Percentiles rank a stretch among this genome's conserved stretches.
These are phyloP conservation scores for Euthynnus affinis DNA, from an alignment of 2,797 vertebrate genomes.

Conservation along the genomic window DNA sequence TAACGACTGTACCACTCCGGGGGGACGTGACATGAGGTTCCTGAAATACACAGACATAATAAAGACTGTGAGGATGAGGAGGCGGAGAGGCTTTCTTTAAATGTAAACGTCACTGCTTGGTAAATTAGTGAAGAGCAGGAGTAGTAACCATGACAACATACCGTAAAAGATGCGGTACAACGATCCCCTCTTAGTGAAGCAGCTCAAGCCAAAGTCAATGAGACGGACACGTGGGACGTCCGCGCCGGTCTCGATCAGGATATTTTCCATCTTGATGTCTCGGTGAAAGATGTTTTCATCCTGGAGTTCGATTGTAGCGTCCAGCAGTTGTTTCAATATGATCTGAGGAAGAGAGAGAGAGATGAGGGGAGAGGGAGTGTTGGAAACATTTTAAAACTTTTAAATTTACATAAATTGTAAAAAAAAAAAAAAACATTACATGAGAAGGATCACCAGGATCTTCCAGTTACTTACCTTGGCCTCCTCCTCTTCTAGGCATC, in stretches of 20 bases:
- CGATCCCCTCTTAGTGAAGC: not conserved
- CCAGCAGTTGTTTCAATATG: conserved; percentile 30
- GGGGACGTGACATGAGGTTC: conserved; percentile 7
- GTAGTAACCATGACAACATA: not conserved
- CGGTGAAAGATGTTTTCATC: conserved; percentile 14
- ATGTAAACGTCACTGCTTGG: no score
- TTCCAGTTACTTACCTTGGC: conserved; percentile 20
- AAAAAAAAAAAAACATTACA: no score
- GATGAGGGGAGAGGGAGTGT: no score
- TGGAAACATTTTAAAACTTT: no score
- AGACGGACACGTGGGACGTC: not conserved
- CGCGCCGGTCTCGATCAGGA: conserved; percentile 14
- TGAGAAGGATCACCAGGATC: no score
- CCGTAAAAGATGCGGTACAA: not conserved
- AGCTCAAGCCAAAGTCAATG: conserved; percentile 53
- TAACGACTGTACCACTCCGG: not conserved
- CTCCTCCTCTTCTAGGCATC: not conserved
- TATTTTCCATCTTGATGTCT: conserved; percentile 40
- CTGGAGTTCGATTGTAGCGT: not conserved
- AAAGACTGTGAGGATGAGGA: no score
- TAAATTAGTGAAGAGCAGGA: not conserved
- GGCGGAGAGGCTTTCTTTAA: no score
- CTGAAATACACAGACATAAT: not conserved
- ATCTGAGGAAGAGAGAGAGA: not conserved
- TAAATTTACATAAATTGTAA: no score